Evolutionary conservation across 2,113 vertebrate genomes (phyloP).

Genomic region (Oncorhynchus masou): DNA sequence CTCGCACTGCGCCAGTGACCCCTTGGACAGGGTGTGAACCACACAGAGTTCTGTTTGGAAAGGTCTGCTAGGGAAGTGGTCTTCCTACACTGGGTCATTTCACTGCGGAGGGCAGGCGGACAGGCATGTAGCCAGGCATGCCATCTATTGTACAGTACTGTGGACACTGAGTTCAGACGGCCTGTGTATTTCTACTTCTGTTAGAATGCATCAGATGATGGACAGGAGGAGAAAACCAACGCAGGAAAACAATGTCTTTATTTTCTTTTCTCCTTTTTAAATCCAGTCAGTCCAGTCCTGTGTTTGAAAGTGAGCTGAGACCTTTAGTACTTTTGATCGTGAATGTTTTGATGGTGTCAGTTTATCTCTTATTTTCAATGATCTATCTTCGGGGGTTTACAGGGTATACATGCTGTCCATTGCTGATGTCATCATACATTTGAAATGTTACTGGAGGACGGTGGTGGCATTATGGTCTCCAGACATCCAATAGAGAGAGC

Average conservation of each 20-base stretch:
- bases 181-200: constrained; percentile 51
- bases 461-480: constrained; percentile 41
- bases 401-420: constrained; percentile 62
- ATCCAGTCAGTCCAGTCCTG: constrained; percentile 58
- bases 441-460: constrained; percentile 33
- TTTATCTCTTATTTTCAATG: constrained; percentile 63
- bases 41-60: background rate
- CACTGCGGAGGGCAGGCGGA: background rate
- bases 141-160: constrained; percentile 3
- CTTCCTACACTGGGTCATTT: background rate
- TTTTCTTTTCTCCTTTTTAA: constrained; percentile 34
- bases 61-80: background rate
- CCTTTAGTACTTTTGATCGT: constrained; percentile 59
- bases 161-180: constrained; percentile 29
- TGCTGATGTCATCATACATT: constrained; percentile 54
- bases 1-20: background rate
- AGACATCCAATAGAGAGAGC: constrained; percentile 26
- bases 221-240: constrained; percentile 23
- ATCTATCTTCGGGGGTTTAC: constrained; percentile 69
- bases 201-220: background rate
- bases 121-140: background rate
- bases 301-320: constrained; percentile 61
- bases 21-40: background rate
- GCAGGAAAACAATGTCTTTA: too few species aligned
- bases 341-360: constrained; percentile 55